Conservation (phyloP, 2,797 vertebrate genomes). For the Eurystomus glaucurus region DNA sequence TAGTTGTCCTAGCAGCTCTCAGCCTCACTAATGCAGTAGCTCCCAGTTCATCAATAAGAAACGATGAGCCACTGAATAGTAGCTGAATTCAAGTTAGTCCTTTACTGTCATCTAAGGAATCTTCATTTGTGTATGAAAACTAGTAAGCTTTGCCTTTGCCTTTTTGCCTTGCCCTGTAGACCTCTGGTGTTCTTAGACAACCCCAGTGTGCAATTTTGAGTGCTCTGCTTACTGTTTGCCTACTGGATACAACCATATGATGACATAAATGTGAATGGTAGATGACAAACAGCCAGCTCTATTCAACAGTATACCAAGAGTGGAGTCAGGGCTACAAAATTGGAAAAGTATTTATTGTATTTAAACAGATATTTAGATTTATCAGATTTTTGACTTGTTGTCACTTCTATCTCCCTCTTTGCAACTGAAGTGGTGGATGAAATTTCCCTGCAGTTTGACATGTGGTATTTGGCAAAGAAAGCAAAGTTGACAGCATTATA, state of each 20-base stretch:
- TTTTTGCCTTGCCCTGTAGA: neutral
- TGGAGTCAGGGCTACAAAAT: neutral
- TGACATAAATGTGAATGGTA: neutral
- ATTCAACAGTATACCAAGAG: neutral
- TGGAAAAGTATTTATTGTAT: neutral
- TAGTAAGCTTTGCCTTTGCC: neutral
- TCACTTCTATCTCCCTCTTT: neutral
- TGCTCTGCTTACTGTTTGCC: neutral
- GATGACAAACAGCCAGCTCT: neutral
- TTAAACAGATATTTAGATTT: neutral
- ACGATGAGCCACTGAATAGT: neutral
- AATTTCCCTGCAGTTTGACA: neutral
- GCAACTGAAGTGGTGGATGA: neutral
- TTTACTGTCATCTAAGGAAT: neutral
- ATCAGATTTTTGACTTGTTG: neutral
- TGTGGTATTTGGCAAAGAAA: neutral
- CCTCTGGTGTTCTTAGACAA: neutral
- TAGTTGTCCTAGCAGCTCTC: neutral
- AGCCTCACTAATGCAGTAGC: neutral
- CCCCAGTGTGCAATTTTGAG: neutral
- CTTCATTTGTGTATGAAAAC: neutral
- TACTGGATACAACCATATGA: neutral
- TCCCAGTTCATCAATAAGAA: neutral
- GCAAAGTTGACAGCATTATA: rapidly evolving
- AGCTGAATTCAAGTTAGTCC: neutral